Conservation (phyloP, 2,888 invertebrate genomes). For the Lottia scabra region DNA sequence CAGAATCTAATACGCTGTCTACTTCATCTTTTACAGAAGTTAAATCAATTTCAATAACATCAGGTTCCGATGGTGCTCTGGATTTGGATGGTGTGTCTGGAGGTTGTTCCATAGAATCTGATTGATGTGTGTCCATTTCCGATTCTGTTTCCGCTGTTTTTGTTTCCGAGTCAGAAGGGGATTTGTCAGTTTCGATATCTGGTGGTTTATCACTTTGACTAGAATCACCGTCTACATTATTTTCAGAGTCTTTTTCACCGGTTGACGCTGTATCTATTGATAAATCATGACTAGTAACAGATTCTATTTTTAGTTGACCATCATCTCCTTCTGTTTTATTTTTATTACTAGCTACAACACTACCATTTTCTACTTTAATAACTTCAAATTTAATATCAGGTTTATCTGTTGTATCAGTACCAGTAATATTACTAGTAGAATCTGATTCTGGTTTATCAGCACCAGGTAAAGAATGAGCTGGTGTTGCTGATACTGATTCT, state of each 20-base stretch:
- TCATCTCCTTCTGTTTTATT: constrained; percentile 1
- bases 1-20: background rate
- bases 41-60: background rate
- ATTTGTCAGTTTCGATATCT: background rate
- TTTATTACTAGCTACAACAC: constrained; percentile 4
- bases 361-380: constrained; percentile 3
- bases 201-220: background rate
- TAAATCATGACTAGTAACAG: constrained; percentile 5
- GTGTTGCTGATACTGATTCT: background rate
- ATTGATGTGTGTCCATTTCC: no score
- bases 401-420: background rate
- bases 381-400: constrained; percentile 6
- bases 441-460: background rate
- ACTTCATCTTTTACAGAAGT: background rate
- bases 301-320: background rate
- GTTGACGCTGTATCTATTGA: background rate
- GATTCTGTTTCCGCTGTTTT: background rate
- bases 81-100: background rate
- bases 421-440: background rate
- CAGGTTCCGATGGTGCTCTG: background rate
- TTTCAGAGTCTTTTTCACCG: background rate
- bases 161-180: background rate
- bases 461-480: constrained; percentile 2
- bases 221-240: background rate
- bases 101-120: no score